Percentiles rank a stretch among this genome's conserved stretches.
Conservation (phyloP, 2,888 invertebrate genomes). For the Melanophora roralis region DNA sequence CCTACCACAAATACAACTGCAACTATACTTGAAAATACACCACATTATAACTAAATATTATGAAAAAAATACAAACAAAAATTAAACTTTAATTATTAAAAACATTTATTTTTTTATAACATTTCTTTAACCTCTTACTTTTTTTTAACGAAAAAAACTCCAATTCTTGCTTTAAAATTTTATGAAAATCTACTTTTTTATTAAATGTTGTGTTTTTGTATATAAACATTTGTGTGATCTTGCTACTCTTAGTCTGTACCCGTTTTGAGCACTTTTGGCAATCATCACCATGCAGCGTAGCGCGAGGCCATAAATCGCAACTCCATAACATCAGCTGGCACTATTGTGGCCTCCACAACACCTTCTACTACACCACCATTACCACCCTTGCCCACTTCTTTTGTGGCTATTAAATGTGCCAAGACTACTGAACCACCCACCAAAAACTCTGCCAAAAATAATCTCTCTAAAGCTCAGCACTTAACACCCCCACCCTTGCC, state of each 20-base stretch:
- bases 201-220: slow-evolving; percentile 46
- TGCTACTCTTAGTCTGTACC: slow-evolving; percentile 74
- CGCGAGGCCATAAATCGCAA: slow-evolving; percentile 70
- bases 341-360: slow-evolving; percentile 67
- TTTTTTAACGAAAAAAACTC: slow-evolving; percentile 45
- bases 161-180: slow-evolving; percentile 25
- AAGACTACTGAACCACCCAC: slow-evolving; percentile 59
- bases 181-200: slow-evolving; percentile 47
- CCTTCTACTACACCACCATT: slow-evolving; percentile 70
- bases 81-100: background rate
- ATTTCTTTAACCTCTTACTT: background rate
- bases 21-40: background rate
- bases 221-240: slow-evolving; percentile 47
- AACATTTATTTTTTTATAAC: background rate
- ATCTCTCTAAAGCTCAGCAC: slow-evolving; percentile 65
- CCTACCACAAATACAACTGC: slow-evolving; percentile 16
- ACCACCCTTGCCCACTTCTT: slow-evolving; percentile 72
- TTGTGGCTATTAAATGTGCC: slow-evolving; percentile 70
- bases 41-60: background rate
- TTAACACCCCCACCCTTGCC: slow-evolving; percentile 69
- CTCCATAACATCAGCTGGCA: slow-evolving; percentile 65
- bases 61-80: slow-evolving; percentile 36
- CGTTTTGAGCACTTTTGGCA: slow-evolving; percentile 78
- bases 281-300: slow-evolving; percentile 78
- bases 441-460: slow-evolving; percentile 68